phyloP scores from a whole-genome alignment of 2,113 vertebrate species.

The Ophiodon elongatus region DNA sequence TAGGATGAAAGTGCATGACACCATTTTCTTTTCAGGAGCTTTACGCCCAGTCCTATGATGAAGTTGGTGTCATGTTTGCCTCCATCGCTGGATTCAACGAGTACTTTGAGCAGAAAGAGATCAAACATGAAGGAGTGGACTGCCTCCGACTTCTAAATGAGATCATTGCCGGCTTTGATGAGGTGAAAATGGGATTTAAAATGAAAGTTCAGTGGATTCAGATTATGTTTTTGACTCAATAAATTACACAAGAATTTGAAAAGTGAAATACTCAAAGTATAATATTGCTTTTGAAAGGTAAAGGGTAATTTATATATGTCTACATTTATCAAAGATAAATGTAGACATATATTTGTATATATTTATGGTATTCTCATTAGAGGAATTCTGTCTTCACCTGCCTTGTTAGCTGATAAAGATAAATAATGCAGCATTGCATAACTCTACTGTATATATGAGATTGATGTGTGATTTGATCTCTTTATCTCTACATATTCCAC shows the following conservation, averaged over 20 bases:
- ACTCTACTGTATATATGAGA: neutral
- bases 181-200: conserved; percentile 82
- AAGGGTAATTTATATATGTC: neutral
- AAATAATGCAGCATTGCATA: neutral
- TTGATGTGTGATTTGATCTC: neutral
- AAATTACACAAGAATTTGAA: neutral
- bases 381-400: too few relatives aligned
- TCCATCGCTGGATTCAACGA: conserved; percentile 95
- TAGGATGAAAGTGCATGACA: neutral
- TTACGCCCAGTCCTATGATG: conserved; percentile 96
- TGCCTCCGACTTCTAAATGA: conserved; percentile 94
- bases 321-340: too few relatives aligned
- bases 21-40: conserved; percentile 83
- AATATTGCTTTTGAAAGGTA: neutral
- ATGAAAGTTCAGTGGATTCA: neutral
- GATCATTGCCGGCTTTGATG: conserved; percentile 97
- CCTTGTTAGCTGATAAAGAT: too few relatives aligned
- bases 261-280: neutral
- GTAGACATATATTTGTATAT: neutral
- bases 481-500: conserved; percentile 8
- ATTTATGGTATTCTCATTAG: neutral
- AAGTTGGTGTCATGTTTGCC: conserved; percentile 97
- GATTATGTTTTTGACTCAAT: neutral
- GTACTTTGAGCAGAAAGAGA: conserved; percentile 96
- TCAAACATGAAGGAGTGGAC: conserved; percentile 95